Evolutionary conservation across 2,113 vertebrate genomes (phyloP), one percentile per base, ranked within the genome.

Genomic region (Trichechus manatus): DNA sequence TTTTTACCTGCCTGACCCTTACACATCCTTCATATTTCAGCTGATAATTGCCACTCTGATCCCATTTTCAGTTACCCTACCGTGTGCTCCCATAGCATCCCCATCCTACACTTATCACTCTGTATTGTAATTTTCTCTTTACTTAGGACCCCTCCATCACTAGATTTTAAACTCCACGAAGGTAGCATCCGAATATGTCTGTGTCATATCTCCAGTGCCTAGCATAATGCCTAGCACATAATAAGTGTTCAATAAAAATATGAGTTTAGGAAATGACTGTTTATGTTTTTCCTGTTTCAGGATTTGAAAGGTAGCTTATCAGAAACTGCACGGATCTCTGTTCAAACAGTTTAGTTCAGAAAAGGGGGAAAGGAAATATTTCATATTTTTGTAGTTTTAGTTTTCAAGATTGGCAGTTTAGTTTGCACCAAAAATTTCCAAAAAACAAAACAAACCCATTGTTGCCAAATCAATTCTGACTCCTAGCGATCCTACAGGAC

Each of bases 231-330:
- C 20, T 85, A 59, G 25, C 6, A 83, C 50, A 74, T 9, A 75
- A 36, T 64, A 93, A 94, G 89, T 87, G 36, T 25, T 86, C 68
- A 91, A 75, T 25, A 91, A 96, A 95, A 91, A 47, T 15, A n/a
- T 90, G 6, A 86, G 14, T 93, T 84, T 78, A 94, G 90, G 17
- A 39, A 87, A 50, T 64, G 20, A 61, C 50, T 64, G 22, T 90
- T 56, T 89, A 78, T 6, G 25, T 88, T 66, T 77, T 86, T 78
- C 63, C 56, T 56, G 3, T 93, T 93, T 85, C 9, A 23, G 50
- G 7, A 93, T 93, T 72, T 93, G 19, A 87, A 95, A 97, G 13
- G 14, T 91, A 5, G 25, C 31, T 87, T 79, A 75, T 88, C n/a
- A 82, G 64, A 82, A 89, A 79, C 66, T 56, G 6, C 59, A 50